Base-by-base conservation (phyloP, 2,797 vertebrate species). In the Carapus acus region DNA sequence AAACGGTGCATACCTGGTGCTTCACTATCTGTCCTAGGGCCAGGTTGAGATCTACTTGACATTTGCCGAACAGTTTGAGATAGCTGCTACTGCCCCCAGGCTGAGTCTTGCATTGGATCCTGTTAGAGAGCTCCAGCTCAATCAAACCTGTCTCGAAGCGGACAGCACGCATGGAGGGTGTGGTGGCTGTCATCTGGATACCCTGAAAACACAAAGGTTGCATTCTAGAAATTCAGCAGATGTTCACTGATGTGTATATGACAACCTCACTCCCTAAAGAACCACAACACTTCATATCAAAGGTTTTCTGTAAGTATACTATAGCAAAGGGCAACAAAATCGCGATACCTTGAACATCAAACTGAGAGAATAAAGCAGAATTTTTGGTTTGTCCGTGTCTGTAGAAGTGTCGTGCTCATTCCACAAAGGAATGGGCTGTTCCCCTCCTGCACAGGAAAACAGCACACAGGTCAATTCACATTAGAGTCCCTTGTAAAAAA, bases 401-500 rank as follows among this genome's bases (percentile, higher is more conserved):
- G 93, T 86, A 8, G 93, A 90, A 42, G 92, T 88, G 76, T 99
- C 96, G 1, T 96, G 91, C 75, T 99, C 96, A 22, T 98, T 99
- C 96, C 96, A 99, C 38, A 99, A 89, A 18, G 96, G 94, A 78
- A 99, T 99, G 37, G 96, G 96, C 55, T 99, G 96, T 55, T 99
- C 96, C 29, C 91, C 96, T 67, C 96, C 96, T 99, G 79, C 2
- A 58, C 4, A 33, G 20, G n/a, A n/a, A n/a, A n/a, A n/a, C n/a
- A n/a, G n/a, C n/a, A n/a, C n/a, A n/a, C n/a, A n/a, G n/a, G n/a
- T n/a, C n/a, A n/a, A n/a, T n/a, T n/a, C n/a, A n/a, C n/a, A n/a
- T n/a, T n/a, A n/a, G n/a, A n/a, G n/a, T n/a, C n/a, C n/a, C n/a
- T n/a, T n/a, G n/a, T n/a, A n/a, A n/a, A n/a, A n/a, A n/a, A n/a